A percentile compares a stretch with the other conserved stretches of the same genome.
phyloP scores from a whole-genome alignment of 2,113 vertebrate species.

The Odocoileus virginianus region DNA sequence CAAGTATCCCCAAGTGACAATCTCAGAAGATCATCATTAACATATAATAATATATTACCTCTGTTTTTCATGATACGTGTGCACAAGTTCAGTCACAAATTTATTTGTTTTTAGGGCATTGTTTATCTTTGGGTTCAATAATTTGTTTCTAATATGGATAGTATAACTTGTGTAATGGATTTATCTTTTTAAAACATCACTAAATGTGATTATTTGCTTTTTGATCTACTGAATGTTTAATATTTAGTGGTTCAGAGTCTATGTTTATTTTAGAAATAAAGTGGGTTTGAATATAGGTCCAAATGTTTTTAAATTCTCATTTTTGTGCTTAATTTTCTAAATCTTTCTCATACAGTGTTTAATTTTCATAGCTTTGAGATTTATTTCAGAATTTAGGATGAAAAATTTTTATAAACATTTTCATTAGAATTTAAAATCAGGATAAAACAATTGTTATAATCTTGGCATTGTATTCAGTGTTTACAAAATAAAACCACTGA shows the following conservation, averaged over 20 bases:
- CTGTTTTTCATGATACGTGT: not conserved
- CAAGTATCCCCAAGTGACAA: not conserved
- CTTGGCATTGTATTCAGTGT: not conserved
- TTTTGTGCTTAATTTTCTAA: not conserved
- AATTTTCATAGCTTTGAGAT: not conserved
- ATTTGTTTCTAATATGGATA: not conserved
- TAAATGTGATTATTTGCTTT: not conserved
- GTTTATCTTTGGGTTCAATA: not conserved
- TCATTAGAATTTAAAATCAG: not conserved
- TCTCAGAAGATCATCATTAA: constrained; percentile 16
- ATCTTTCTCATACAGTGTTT: not conserved
- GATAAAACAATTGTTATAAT: not conserved
- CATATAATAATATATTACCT: not conserved
- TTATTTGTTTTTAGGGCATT: not conserved
- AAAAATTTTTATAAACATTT: not conserved
- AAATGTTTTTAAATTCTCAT: not conserved
- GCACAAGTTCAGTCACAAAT: not conserved
- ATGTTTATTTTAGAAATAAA: not conserved
- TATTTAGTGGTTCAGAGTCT: not conserved
- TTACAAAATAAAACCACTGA: not conserved
- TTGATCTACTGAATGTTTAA: not conserved
- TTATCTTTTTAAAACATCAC: not conserved
- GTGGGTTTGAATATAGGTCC: not conserved
- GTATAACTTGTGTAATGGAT: not conserved
- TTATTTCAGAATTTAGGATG: not conserved